Evolutionary conservation across 2,113 vertebrate species (phyloP), one percentile per base, ranked within the genome.

Genomic region (Trinectes maculatus): DNA sequence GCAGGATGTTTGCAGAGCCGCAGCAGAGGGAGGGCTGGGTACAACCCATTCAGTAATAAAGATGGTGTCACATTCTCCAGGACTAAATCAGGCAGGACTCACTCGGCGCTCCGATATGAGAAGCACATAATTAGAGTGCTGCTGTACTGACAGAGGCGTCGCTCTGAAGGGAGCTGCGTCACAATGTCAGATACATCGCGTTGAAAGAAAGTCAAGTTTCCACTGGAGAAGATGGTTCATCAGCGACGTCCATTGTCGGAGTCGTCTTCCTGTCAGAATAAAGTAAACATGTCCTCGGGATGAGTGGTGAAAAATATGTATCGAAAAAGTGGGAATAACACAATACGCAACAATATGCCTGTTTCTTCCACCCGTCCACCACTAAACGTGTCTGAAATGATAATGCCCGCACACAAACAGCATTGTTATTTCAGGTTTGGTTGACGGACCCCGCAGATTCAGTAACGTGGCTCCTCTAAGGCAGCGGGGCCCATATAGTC

Each of bases 181-280:
- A n/a, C n/a, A 84, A 57, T 84, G 77, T 71, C 78, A 59, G 55
- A 46, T 75, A 57, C 66, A 65, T 59, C 65, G 79, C 69, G 54
- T 52, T 5, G 37, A 56, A 69, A 15, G 11, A 64, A 33, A 71
- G 71, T 77, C 84, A n/a, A 9, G 71, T 77, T 85, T 82, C 28
- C 56, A 67, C 11, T 37, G 18, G 58, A 60, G 74, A 22, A 53
- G 59, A 79, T 53, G 71, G 74, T 71, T 60, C 58, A 64, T 54
- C 57, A 3, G 52, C 31, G 33, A 55, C 12, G 64, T 47, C 36
- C 57, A 46, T 79, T 83, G 73, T 84, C 61, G 3, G 28, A 72
- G 49, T 40, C 59, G 65, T 57, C 22, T 60, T 69, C 37, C 48
- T 58, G 56, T 75, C 74, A 81, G 58, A 53, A 66, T 25, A 70